Conservation (phyloP, 2,888 invertebrate genomes). For the Caenorhabditis doughertyi region DNA sequence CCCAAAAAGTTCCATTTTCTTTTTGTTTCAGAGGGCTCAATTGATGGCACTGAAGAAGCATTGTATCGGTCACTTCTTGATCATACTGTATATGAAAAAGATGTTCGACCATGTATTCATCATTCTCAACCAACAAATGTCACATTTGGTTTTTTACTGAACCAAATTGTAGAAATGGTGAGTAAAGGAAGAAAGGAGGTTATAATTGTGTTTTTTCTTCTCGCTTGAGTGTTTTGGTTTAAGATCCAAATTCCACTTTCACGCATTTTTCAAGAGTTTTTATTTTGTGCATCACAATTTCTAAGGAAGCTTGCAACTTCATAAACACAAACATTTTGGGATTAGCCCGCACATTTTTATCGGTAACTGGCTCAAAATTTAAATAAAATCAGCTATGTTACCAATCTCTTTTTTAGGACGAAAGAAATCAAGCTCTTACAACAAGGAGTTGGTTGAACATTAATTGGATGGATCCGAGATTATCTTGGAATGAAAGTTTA, state of each 20-base stretch:
- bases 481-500: slow-evolving; percentile 67
- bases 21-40: slow-evolving; percentile 71
- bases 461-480: slow-evolving; percentile 81
- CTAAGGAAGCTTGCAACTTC: not conserved
- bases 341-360: too few species aligned
- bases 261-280: slow-evolving; percentile 24
- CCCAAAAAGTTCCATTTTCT: slow-evolving; percentile 5
- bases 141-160: slow-evolving; percentile 90
- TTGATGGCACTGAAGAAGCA: slow-evolving; percentile 79
- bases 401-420: slow-evolving; percentile 75
- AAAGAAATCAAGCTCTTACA: slow-evolving; percentile 82
- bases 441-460: slow-evolving; percentile 82
- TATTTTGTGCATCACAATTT: not conserved
- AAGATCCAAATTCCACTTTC: slow-evolving; percentile 5
- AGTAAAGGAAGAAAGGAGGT: slow-evolving; percentile 21
- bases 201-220: slow-evolving; percentile 25
- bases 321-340: too few species aligned
- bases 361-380: too few species aligned
- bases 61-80: slow-evolving; percentile 79
- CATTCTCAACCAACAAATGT: slow-evolving; percentile 89
- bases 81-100: slow-evolving; percentile 87
- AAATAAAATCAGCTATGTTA: not conserved
- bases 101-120: slow-evolving; percentile 88
- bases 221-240: slow-evolving; percentile 45
- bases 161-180: slow-evolving; percentile 92